Base-by-base conservation (phyloP, 2,888 invertebrate species). In the Campopleginae sp. region DNA sequence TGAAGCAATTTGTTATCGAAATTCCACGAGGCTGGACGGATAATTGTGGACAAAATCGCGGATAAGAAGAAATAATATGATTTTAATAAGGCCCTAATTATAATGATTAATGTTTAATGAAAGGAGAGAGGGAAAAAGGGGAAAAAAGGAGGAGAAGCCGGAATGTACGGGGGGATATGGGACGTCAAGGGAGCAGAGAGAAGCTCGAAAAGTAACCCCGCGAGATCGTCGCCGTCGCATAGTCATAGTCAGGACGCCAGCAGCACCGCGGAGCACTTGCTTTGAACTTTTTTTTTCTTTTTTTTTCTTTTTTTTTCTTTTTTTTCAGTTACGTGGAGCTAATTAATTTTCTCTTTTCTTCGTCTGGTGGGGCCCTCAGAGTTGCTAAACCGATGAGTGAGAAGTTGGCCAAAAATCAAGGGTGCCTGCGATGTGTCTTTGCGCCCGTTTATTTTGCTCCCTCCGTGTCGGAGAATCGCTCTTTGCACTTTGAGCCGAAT, bases 201-300 rank as follows among this genome's bases (percentile, higher is more conserved):
- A 81, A 65, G 58, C 78, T 58, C 58, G 70, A 70, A 61, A 79
- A 74, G 68, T 77, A 68, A 79, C 85, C 75, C 70, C 84, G 76
- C 84, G 76, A 38, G 66, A 76, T 77, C 66, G 79, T 71, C 70
- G 85, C 85, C 87, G 87, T 86, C 84, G 84, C 81, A 87, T 83
- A 88, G 86, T 88, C 86, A 65, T 44, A 63, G 82, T 84, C 81
- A 79, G 84, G 78, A 88, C 89, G 75, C 63, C 65, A 51, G 88
- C 88, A n/a, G n/a, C n/a, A n/a, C n/a, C n/a, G n/a, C n/a, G n/a
- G 48, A 31, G 76, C 90, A 91, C 92, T 92, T 91, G 90, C 92
- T 92, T 92, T 92, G 92, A 92, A 91, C 92, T 90, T 89, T 89
- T 65, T n/a, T n/a, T n/a, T n/a, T n/a, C n/a, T n/a, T n/a, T n/a